Percentiles rank a stretch among this genome's conserved stretches.
Evolutionary conservation across 2,888 invertebrate species (phyloP).

Genomic region (Folsomia manolachei): DNA sequence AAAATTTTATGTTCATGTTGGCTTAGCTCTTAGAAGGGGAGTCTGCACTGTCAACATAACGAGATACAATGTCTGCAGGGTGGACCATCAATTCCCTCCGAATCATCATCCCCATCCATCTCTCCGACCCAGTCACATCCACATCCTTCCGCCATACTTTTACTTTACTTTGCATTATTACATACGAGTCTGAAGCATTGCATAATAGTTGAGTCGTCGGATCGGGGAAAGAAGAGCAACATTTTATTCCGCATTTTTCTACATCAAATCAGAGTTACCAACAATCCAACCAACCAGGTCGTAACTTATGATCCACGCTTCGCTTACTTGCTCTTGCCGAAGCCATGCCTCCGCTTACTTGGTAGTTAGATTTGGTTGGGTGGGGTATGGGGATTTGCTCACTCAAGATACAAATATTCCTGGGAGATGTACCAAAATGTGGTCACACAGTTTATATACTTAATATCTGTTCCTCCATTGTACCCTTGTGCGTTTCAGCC

Average conservation of each 20-base stretch:
- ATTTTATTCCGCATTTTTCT: slow-evolving; percentile 23
- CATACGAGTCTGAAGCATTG: not conserved
- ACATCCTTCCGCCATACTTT: no score
- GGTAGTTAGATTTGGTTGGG: no score
- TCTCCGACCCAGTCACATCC: slow-evolving; percentile 19
- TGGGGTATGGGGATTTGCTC: not conserved
- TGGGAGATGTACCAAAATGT: not conserved
- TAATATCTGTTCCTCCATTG: not conserved
- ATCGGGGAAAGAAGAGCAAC: not conserved
- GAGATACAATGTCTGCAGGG: slow-evolving; percentile 47
- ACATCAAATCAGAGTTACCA: slow-evolving; percentile 16
- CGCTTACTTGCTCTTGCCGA: not conserved
- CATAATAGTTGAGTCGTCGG: not conserved
- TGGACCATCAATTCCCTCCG: slow-evolving; percentile 47
- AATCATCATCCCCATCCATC: slow-evolving; percentile 47
- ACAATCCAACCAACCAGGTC: slow-evolving; percentile 13
- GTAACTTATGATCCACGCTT: slow-evolving; percentile 18
- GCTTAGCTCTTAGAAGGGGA: not conserved
- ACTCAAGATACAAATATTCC: not conserved
- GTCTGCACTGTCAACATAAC: slow-evolving; percentile 36
- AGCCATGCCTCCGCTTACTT: no score
- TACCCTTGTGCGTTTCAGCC: not conserved
- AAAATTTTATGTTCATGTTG: slow-evolving; percentile 17
- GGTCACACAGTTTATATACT: not conserved
- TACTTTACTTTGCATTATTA: no score